These are phyloP conservation scores for Pangasianodon hypophthalmus DNA, from an alignment of 2,113 vertebrate genomes.

Conservation along the genomic window DNA sequence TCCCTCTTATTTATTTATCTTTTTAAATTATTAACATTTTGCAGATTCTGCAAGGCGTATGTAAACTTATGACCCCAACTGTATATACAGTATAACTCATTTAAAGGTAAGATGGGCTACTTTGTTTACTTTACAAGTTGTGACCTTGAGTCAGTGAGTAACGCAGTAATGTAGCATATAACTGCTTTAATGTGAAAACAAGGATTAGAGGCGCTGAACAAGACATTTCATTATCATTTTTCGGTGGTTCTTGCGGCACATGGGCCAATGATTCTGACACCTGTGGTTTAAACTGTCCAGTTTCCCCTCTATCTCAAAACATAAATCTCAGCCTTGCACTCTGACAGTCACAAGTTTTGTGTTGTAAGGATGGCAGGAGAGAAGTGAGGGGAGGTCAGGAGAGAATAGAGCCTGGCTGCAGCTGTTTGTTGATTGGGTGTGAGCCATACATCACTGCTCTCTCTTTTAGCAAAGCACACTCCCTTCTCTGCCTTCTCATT, in stretches of 20 bases:
- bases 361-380: constrained; percentile 33
- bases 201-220: not conserved
- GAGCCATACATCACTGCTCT: constrained; percentile 41
- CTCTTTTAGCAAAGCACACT: constrained; percentile 17
- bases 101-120: too few species aligned
- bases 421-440: constrained; percentile 45
- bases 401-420: constrained; percentile 34
- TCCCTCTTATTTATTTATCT: too few species aligned
- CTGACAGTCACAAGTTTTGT: constrained; percentile 47
- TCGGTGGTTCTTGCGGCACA: not conserved
- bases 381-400: constrained; percentile 29
- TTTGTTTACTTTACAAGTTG: not conserved
- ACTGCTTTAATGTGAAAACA: not conserved
- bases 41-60: too few species aligned
- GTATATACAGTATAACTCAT: too few species aligned
- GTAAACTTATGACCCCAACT: too few species aligned
- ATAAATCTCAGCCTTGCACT: constrained; percentile 27
- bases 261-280: not conserved
- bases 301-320: constrained; percentile 25
- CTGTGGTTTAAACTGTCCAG: not conserved
- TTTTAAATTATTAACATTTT: too few species aligned
- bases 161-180: not conserved
- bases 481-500: constrained; percentile 24
- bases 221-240: not conserved
- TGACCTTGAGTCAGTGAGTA: not conserved